Percentiles rank a stretch among this genome's conserved stretches.
These are phyloP conservation scores for Gobio gobio DNA, from an alignment of 2,113 vertebrate species.

Conservation along the genomic window DNA sequence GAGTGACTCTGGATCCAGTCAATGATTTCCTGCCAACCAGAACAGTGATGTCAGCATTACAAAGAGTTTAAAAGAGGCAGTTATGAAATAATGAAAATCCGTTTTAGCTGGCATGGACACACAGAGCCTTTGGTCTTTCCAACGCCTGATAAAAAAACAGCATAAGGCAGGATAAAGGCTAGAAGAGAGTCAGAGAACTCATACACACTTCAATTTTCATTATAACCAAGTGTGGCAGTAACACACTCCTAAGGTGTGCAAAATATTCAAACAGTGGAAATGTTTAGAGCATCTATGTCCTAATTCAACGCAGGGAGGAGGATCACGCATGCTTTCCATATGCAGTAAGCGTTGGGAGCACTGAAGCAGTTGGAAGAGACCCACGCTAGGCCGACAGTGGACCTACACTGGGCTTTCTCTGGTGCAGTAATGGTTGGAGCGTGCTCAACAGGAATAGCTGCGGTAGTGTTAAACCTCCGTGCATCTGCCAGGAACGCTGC, in stretches of 20 bases:
- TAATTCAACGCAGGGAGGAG: constrained; percentile 47
- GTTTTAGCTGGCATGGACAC: constrained; percentile 46
- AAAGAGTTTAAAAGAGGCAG: constrained; percentile 53
- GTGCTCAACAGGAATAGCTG: constrained; percentile 68
- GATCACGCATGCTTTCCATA: constrained; percentile 76
- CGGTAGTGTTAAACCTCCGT: constrained; percentile 61
- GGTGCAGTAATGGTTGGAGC: constrained; percentile 74
- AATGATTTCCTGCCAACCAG: constrained; percentile 47
- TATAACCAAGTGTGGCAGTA: background rate
- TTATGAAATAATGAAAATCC: constrained; percentile 50
- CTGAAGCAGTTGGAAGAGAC: constrained; percentile 70
- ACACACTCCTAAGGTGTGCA: constrained; percentile 45
- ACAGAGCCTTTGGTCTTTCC: constrained; percentile 32
- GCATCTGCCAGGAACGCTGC: constrained; percentile 62
- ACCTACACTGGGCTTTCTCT: constrained; percentile 51
- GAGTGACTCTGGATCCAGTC: constrained; percentile 41
- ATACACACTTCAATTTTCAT: background rate
- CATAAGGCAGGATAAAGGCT: background rate
- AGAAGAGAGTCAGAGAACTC: background rate
- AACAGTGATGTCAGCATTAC: constrained; percentile 32
- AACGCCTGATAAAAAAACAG: background rate
- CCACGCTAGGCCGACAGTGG: constrained; percentile 35
- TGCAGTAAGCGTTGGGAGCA: constrained; percentile 70
- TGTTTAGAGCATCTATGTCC: constrained; percentile 58
- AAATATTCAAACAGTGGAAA: constrained; percentile 64